A percentile compares a stretch with the other conserved stretches of the same genome.
These are phyloP conservation scores for Embiotoca jacksoni DNA, from an alignment of 2,113 vertebrate species.

Conservation along the genomic window DNA sequence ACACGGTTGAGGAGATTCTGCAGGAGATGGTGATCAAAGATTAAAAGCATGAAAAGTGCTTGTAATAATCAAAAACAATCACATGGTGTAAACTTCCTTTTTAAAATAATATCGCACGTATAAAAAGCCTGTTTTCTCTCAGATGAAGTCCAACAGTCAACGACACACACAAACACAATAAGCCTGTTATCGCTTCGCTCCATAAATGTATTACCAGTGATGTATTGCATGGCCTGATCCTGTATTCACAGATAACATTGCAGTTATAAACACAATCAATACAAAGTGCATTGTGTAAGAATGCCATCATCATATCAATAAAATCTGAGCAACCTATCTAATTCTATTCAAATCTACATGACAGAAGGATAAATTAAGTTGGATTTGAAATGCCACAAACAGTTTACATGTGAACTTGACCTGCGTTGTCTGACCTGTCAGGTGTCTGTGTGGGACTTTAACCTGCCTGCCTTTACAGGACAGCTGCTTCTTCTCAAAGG, in stretches of 20 bases:
- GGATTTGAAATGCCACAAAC: background rate
- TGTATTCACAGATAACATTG: background rate
- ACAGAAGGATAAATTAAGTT: background rate
- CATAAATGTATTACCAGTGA: background rate
- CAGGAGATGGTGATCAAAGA: background rate
- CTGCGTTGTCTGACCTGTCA: conserved; percentile 25
- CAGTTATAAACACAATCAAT: background rate
- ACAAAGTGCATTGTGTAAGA: background rate
- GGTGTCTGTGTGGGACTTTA: conserved; percentile 61
- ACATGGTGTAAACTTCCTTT: too few species aligned
- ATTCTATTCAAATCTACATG: background rate
- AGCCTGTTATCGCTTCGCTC: background rate
- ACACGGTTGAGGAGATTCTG: background rate
- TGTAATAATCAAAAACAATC: too few species aligned
- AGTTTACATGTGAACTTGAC: background rate
- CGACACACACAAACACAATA: too few species aligned
- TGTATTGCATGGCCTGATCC: background rate
- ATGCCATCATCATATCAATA: background rate
- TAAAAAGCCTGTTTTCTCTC: background rate
- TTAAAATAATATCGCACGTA: too few species aligned
- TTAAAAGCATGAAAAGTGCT: background rate
- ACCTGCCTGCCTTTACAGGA: conserved; percentile 40
- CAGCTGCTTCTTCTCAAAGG: conserved; percentile 18
- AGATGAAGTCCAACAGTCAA: background rate
- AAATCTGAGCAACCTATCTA: background rate